Evolutionary conservation across 2,888 invertebrate species (phyloP), one percentile per base, ranked within the genome.

Genomic region (Cryptocheilus praepositus): DNA sequence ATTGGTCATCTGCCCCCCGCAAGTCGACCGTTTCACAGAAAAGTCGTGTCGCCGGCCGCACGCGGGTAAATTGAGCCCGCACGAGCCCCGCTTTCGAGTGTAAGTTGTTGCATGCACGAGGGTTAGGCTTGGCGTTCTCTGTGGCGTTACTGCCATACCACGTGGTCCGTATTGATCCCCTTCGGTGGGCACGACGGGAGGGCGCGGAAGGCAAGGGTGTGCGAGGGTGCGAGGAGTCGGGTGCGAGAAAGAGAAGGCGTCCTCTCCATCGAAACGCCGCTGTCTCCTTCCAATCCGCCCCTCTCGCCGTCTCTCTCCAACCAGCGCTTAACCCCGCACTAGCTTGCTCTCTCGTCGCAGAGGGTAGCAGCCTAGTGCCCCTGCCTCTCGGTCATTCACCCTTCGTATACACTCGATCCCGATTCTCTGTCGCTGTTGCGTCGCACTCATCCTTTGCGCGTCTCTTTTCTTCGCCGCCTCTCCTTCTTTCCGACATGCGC

Each of bases 361-460:
- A 87, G 88, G 88, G 88, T 88, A 87, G 87, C 86, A 88, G 88
- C 88, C 88, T 85, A 87, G 85, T 87, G 87, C 87, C 86, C 88
- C 86, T 87, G 86, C 86, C 85, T 70, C 64, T 74, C 84, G 85
- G 88, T 87, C 88, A 83, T 88, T 88, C 87, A 88, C 88, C 88
- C 80, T 77, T 79, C 74, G 74, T 76, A 72, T 68, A 73, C 71
- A 76, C 79, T 81, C 76, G 79, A 80, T 76, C 74, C 81, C 71
- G 73, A 81, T 82, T 82, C 79, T 73, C 73, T 61, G 62, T 69
- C 70, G 71, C 62, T 55, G 61, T 65, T 57, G 28, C 61, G 64
- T 56, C 59, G 45, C 53, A 22, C 57, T 44, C 67, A 46, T 51
- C 43, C 53, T 46, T 52, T 18, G 22, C 54, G 51, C 19, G 11